Evolutionary conservation across 1,140 invertebrate species (phyloP), one percentile per base, ranked within the genome.

Genomic region (Drosophila busckii): DNA sequence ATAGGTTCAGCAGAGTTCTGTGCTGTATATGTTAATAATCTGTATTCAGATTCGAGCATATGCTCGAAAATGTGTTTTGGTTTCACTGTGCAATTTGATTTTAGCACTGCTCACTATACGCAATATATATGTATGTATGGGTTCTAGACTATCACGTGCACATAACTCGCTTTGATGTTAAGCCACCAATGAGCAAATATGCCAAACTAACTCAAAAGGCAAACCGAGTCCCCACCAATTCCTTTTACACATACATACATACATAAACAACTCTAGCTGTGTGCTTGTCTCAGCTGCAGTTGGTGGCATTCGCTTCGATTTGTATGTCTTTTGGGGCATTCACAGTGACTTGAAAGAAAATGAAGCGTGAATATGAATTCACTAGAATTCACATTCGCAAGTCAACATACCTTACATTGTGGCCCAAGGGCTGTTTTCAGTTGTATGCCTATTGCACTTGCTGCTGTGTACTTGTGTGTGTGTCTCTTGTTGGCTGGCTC

Each of bases 401-500:
- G 59, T 62, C 53, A 49, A 62, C 73, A 58, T 68, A 63, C 63
- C 69, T 53, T 53, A 38, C 44, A 53, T 53, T 44, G 26, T 6
- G 17, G 28, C 50, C 40, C 42, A 66, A 52, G 66, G 67, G 66
- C 71, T 70, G 54, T 32, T 29, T 17, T 37, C 70, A 55, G 34
- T 31, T 54, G 25, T 58, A 54, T 34, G 69, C 69, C 69, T 58
- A 59, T 55, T 75, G 52, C 16, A 31, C 26, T 28, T 49, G 25
- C 15, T 29, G 20, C 19, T 49, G 46, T 28, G 55, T 46, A n/a
- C n/a, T 44, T 56, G 12, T 41, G 34, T 37, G 32, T 32, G 19
- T 20, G 42, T 31, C 53, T 16, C 20, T 20, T 34, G 10, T 19
- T 48, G 19, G 7, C n/a, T 3, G 6, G 2, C 2, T 26, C 38